Base-by-base conservation (phyloP, 2,888 invertebrate species). In the Anarsia innoxiella region DNA sequence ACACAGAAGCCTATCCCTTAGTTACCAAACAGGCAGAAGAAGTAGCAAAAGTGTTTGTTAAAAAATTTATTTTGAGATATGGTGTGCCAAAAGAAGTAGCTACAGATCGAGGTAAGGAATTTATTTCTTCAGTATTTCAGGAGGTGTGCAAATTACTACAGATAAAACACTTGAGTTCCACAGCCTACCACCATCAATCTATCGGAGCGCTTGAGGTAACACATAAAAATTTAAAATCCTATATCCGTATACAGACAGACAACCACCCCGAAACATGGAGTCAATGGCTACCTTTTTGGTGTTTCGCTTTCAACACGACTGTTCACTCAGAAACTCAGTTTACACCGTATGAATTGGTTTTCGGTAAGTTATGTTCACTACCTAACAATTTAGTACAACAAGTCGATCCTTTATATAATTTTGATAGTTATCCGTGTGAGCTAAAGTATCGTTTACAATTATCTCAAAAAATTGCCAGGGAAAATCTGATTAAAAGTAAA, bases 1-100 rank as follows among this genome's bases (percentile, higher is more conserved):
- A 35, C 34, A 33, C 44, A 2, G 44, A 41, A 27, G 42, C 40
- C 1, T 45, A 43, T 27, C 48, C 33, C 1, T 10, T 33, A 25
- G 1, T 1, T n/a, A 13, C 3, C n/a, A 33, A 33, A 6, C 2
- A 8, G 2, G 10, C 33, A 2, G n/a, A 1, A 14, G 8, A 2
- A 33, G 25, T 33, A 9, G 33, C 33, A 1, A 9, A 10, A 9
- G 33, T 25, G 5, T 33, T 25, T n/a, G 26, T 13, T 11, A 9
- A 33, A 3, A 33, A 33, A 6, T 33, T 33, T 13, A 25, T 33
- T 13, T n/a, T 33, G 11, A 8, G 33, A 10, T 33, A 23, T 25
- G 25, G 33, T n/a, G 11, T 33, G 13, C 25, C 33, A 1, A 13
- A 14, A n/a, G n/a, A 13, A 4, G 13, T 33, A 1, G 25, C 23